Conservation (phyloP, 2,888 invertebrate genomes). For the Nomada fucata region DNA sequence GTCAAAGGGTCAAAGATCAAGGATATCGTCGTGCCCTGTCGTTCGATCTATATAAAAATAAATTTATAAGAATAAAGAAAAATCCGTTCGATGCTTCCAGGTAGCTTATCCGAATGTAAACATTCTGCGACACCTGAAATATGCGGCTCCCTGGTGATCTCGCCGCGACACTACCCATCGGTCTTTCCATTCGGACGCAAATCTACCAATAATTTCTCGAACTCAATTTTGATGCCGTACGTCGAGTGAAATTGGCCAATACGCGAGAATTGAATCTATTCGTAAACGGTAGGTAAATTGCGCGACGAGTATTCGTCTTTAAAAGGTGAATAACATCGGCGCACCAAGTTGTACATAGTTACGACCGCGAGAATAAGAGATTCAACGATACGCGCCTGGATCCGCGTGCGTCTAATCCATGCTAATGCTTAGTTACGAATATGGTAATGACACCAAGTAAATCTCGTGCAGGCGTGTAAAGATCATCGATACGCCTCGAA, state of each 20-base stretch:
- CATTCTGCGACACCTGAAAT: not conserved
- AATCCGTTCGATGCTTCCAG: too few species aligned
- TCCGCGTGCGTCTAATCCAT: constrained; percentile 45
- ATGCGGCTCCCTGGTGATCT: not conserved
- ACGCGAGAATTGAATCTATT: constrained; percentile 53
- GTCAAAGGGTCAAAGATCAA: too few species aligned
- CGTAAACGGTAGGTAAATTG: constrained; percentile 30
- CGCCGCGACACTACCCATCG: constrained; percentile 9
- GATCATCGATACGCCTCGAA: constrained; percentile 60
- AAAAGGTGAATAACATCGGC: too few species aligned
- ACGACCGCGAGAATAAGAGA: too few species aligned
- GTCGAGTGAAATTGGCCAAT: constrained; percentile 25
- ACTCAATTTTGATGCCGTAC: constrained; percentile 14
- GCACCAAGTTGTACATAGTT: too few species aligned
- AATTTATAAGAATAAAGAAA: too few species aligned
- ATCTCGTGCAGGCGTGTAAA: constrained; percentile 59
- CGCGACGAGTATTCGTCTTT: constrained; percentile 29
- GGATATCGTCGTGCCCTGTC: too few species aligned
- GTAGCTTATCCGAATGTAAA: not conserved
- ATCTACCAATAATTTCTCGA: constrained; percentile 58
- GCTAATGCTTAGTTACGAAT: constrained; percentile 36
- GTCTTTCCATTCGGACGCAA: constrained; percentile 33
- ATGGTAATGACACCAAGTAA: constrained; percentile 63
- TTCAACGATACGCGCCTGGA: too few species aligned
- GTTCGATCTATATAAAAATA: too few species aligned